A percentile compares a stretch with the other conserved stretches of the same genome.
These are phyloP conservation scores for Theretra japonica DNA, from an alignment of 2,888 invertebrate species.

Conservation along the genomic window DNA sequence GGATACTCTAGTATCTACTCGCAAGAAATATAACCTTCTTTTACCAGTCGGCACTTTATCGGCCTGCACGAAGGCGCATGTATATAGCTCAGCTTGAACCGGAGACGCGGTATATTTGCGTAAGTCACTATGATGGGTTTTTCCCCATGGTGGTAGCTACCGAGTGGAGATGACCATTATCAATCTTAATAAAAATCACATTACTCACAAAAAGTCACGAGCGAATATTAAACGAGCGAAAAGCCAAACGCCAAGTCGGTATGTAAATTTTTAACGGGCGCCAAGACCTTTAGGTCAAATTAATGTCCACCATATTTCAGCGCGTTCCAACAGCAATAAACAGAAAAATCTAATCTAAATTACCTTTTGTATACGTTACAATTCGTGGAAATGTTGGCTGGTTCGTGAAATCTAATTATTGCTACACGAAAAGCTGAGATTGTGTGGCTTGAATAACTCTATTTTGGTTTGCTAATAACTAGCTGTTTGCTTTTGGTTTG, in stretches of 20 bases:
- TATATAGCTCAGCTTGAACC: too few species aligned
- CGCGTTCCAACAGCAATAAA: conserved; percentile 13
- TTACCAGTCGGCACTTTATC: too few species aligned
- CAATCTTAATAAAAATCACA: not conserved
- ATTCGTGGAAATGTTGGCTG: conserved; percentile 18
- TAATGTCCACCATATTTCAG: conserved; percentile 35
- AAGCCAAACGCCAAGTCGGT: not conserved
- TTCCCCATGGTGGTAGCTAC: too few species aligned
- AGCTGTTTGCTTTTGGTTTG: conserved; percentile 1
- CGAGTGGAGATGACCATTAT: not conserved
- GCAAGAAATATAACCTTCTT: too few species aligned
- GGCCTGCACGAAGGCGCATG: too few species aligned
- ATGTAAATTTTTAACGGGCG: conserved; percentile 42
- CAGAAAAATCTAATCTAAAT: conserved; percentile 27
- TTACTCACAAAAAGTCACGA: not conserved
- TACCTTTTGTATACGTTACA: conserved; percentile 21
- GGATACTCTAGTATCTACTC: too few species aligned
- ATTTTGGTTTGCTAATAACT: conserved; percentile 5
- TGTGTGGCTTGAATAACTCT: conserved; percentile 15
- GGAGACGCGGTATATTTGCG: too few species aligned
- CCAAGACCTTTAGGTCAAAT: conserved; percentile 33
- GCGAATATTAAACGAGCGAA: conserved; percentile 23
- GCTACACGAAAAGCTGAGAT: conserved; percentile 14
- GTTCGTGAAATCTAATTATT: conserved; percentile 21
- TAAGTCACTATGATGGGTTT: too few species aligned